Evolutionary conservation across 2,888 invertebrate genomes (phyloP).

Genomic region (Erannis defoliaria): DNA sequence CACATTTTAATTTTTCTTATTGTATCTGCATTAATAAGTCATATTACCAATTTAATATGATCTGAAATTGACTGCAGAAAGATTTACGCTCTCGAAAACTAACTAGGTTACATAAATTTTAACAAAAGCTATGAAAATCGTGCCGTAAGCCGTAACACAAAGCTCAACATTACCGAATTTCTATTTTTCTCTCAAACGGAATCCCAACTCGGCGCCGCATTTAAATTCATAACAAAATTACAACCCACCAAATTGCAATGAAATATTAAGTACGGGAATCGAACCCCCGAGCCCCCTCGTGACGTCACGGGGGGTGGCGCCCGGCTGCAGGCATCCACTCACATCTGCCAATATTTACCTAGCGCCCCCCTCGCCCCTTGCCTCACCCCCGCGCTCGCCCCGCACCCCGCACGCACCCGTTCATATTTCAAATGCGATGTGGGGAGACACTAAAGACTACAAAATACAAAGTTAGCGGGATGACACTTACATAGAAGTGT

Average conservation of each 20-base stretch:
- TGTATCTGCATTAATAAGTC: too few relatives aligned
- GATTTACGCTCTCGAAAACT: not conserved
- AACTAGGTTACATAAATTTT: not conserved
- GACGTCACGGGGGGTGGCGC: slow-evolving; percentile 74
- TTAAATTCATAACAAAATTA: slow-evolving; percentile 48
- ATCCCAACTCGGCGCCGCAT: slow-evolving; percentile 20
- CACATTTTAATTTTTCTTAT: too few relatives aligned
- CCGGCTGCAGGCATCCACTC: slow-evolving; percentile 87
- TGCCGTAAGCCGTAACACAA: slow-evolving; percentile 4
- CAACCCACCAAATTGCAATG: slow-evolving; percentile 46
- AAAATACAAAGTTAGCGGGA: slow-evolving; percentile 69
- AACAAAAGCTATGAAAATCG: not conserved
- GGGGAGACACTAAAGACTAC: slow-evolving; percentile 79
- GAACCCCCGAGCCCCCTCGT: slow-evolving; percentile 43
- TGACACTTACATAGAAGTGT: slow-evolving; percentile 56
- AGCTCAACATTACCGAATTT: slow-evolving; percentile 2
- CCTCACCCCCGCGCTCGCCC: slow-evolving; percentile 49
- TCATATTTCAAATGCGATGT: slow-evolving; percentile 82
- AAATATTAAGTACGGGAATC: slow-evolving; percentile 48
- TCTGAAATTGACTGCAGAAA: not conserved
- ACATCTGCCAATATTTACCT: slow-evolving; percentile 89
- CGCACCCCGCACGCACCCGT: slow-evolving; percentile 75
- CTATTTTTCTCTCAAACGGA: slow-evolving; percentile 20
- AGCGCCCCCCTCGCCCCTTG: slow-evolving; percentile 66
- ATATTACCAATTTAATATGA: too few relatives aligned